Base-by-base conservation (phyloP, 2,888 invertebrate genomes). In the Drosophila parthenogenetica region DNA sequence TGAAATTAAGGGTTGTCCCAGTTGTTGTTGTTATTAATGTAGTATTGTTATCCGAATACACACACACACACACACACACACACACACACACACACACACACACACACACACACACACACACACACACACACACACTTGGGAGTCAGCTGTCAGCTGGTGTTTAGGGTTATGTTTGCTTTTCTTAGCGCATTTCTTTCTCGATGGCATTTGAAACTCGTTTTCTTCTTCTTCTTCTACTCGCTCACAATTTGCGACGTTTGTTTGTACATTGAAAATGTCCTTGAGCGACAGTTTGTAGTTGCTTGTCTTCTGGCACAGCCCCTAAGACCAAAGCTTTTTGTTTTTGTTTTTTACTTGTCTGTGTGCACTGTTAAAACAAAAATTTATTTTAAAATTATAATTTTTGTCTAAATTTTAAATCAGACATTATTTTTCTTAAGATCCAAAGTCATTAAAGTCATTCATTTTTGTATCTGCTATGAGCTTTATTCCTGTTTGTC, bases 141-240 rank as follows among this genome's bases (percentile, higher is more conserved):
- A 51, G 50, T 72, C 48, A 57, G 61, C 70, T 54, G 61, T 67
- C 61, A 70, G 69, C 70, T 70, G 64, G 70, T 68, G 50, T 63
- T 77, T 65, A 78, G 78, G 78, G 78, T 66, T 69, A 61, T 63
- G 57, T 45, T 60, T 59, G 49, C 55, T n/a, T 45, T 49, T 49
- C 45, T n/a, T 16, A 14, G 40, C 53, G 45, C 53, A 32, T 51
- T 62, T 51, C 68, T 25, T 49, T 45, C 29, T 45, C 37, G 48
- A 25, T 66, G 58, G 57, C 59, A 71, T 75, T 71, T 76, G 76
- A 74, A 84, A 79, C 85, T 74, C 74, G 85, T 81, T 85, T 68
- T 64, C 48, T 32, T 51, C 35, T 35, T 35, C 5, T 10, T n/a
- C 32, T 32, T 29, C 29, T 5, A 1, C 37, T 62, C 40, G 32